Percentiles rank a stretch among this genome's conserved stretches.
phyloP scores from a whole-genome alignment of 2,797 vertebrate genomes.

The Alosa sapidissima region DNA sequence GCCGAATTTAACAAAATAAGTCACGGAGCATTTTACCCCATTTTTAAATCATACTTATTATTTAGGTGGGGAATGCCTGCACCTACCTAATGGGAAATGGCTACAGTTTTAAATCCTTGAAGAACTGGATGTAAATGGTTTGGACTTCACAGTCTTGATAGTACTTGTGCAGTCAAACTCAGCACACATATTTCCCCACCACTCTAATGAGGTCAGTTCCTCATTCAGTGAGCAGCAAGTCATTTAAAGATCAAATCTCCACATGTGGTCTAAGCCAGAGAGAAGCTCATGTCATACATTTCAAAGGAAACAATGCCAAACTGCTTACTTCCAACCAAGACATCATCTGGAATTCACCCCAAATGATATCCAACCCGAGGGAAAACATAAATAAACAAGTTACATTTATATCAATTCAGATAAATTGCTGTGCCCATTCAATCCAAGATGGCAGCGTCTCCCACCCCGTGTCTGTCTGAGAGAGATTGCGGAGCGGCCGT shows the following conservation, averaged over 20 bases:
- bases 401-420: neutral
- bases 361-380: neutral
- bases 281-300: neutral
- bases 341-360: neutral
- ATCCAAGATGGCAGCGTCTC: neutral
- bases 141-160: neutral
- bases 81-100: too few relatives aligned
- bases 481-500: slow-evolving; percentile 27
- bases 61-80: neutral
- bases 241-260: slow-evolving; percentile 5
- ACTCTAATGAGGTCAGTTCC: neutral
- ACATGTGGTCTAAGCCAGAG: neutral
- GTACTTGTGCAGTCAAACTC: neutral
- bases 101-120: neutral
- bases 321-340: neutral
- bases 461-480: neutral
- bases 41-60: neutral
- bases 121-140: neutral
- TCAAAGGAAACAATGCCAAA: neutral
- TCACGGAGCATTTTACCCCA: neutral
- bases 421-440: neutral
- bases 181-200: neutral
- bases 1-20: neutral
- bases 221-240: slow-evolving; percentile 3
- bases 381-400: neutral